phyloP scores from a whole-genome alignment of 2,113 vertebrate genomes.

The Tragelaphus buxtoni region DNA sequence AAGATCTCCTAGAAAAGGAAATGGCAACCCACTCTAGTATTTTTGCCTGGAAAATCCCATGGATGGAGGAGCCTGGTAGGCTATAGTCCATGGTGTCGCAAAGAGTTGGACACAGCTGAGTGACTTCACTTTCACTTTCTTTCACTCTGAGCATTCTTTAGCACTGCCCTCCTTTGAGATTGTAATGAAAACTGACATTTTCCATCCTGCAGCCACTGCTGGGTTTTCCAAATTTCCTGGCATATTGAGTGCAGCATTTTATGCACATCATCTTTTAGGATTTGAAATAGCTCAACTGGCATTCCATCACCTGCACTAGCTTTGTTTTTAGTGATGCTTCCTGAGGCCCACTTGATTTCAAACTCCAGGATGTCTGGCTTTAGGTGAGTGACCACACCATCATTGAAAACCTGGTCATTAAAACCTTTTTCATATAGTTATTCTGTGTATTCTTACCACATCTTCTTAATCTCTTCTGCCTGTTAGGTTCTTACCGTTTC shows the following conservation, averaged over 20 bases:
- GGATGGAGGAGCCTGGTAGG: not conserved
- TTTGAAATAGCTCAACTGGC: not conserved
- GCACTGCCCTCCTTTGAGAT: not conserved
- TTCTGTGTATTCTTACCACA: not conserved
- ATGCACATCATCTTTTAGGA: not conserved
- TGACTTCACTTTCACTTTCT: not conserved
- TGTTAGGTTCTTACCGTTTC: not conserved
- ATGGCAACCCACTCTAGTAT: not conserved
- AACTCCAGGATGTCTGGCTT: not conserved
- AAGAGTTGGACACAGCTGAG: not conserved
- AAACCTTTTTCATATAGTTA: not conserved
- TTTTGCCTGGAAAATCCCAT: not conserved
- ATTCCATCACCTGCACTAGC: not conserved
- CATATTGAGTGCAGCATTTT: not conserved
- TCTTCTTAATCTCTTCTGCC: not conserved
- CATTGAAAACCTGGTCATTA: not conserved
- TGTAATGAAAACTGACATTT: not conserved
- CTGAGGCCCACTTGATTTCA: not conserved
- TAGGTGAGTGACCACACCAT: not conserved
- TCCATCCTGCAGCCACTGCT: not conserved
- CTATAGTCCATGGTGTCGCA: not conserved
- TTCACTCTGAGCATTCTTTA: not conserved
- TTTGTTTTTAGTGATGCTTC: not conserved
- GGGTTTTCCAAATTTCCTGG: not conserved
- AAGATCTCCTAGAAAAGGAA: not conserved